Conservation (phyloP, 2,888 invertebrate genomes). For the Mimachlamys varia region DNA sequence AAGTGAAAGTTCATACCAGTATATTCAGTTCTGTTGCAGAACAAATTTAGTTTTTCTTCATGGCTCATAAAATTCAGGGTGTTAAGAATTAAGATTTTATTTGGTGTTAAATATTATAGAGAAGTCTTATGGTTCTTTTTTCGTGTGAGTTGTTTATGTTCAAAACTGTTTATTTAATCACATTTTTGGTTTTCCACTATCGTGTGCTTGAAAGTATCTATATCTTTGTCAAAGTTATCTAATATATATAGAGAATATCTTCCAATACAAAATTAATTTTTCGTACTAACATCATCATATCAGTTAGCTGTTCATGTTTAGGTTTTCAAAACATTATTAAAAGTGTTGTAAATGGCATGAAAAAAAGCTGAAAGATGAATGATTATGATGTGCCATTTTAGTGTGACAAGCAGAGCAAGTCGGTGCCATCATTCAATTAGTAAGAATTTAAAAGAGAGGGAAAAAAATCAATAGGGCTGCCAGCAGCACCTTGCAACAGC, state of each 20-base stretch:
- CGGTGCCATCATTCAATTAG: too few relatives aligned
- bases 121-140: background rate
- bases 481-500: too few relatives aligned
- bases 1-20: background rate
- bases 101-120: background rate
- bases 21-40: background rate
- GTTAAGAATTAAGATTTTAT: background rate
- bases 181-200: background rate
- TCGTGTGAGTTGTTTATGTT: background rate
- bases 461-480: too few relatives aligned
- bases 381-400: too few relatives aligned
- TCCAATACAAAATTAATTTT: background rate
- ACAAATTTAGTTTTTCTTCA: background rate
- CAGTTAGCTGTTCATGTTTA: too few relatives aligned
- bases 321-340: too few relatives aligned
- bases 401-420: too few relatives aligned
- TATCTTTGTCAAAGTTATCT: background rate
- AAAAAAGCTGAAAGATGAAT: too few relatives aligned
- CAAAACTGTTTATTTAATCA: background rate
- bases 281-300: too few relatives aligned
- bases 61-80: background rate
- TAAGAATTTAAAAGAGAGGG: too few relatives aligned
- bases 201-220: background rate
- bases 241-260: background rate
- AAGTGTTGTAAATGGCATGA: too few relatives aligned